These are phyloP conservation scores for Epinotia bilunana DNA, from an alignment of 2,888 invertebrate species.

Conservation along the genomic window DNA sequence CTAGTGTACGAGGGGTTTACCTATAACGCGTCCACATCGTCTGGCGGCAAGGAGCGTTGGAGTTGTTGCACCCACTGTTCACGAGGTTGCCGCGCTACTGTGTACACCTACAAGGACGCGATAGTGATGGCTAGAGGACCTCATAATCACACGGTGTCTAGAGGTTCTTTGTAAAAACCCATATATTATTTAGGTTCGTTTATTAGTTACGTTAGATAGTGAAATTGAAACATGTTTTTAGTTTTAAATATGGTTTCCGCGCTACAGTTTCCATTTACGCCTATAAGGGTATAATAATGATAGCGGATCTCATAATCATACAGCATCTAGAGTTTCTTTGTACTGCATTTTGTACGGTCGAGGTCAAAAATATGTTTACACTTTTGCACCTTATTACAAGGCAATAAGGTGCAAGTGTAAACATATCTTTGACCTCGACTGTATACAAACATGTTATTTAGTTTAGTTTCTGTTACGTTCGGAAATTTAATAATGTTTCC, in stretches of 20 bases:
- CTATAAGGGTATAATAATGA: no score
- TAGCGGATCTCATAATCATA: background rate
- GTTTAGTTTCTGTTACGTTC: no score
- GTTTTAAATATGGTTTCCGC: background rate
- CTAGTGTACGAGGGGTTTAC: background rate
- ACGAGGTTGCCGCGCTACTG: background rate
- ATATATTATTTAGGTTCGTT: background rate
- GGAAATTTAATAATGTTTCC: no score
- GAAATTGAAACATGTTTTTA: no score
- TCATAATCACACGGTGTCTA: background rate
- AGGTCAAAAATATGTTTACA: no score
- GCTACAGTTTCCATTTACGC: background rate
- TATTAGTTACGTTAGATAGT: background rate
- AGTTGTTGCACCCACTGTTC: background rate
- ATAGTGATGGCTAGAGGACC: conserved; percentile 1
- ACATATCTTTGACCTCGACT: no score
- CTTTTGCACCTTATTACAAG: no score
- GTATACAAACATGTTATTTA: no score
- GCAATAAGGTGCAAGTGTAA: no score
- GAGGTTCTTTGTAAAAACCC: background rate
- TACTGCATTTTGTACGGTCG: no score
- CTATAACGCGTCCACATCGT: background rate
- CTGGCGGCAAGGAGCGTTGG: background rate
- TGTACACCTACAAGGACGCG: background rate
- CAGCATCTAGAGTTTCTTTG: background rate